Percentiles rank a stretch among this genome's conserved stretches.
These are phyloP conservation scores for Enteromius unitaeniatus DNA, from an alignment of 2,797 vertebrate genomes.

Conservation along the genomic window DNA sequence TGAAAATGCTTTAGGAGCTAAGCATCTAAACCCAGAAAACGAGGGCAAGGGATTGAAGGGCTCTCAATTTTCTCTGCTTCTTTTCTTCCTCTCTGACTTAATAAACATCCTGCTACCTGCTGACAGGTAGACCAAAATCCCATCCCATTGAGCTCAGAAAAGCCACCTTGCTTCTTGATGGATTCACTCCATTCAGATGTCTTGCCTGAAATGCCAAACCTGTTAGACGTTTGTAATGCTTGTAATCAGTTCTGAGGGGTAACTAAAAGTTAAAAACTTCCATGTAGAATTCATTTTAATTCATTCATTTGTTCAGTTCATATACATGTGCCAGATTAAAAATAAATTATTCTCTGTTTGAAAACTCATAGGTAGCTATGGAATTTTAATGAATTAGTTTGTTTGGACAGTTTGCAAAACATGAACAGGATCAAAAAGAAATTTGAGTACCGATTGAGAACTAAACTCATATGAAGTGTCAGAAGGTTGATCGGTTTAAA, in stretches of 20 bases:
- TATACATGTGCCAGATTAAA: no score
- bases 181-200: slow-evolving; percentile 10
- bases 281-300: background rate
- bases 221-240: background rate
- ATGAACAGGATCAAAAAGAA: background rate
- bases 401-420: background rate
- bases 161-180: background rate
- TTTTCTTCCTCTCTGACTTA: slow-evolving; percentile 10
- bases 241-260: background rate
- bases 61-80: slow-evolving; percentile 19
- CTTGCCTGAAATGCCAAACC: slow-evolving; percentile 9
- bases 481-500: background rate
- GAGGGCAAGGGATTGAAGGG: slow-evolving; percentile 11
- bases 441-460: background rate
- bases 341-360: background rate
- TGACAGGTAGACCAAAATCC: slow-evolving; percentile 11
- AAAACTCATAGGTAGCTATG: no score
- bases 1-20: slow-evolving; percentile 2
- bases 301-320: background rate
- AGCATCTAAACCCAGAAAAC: slow-evolving; percentile 22
- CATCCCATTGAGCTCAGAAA: slow-evolving; percentile 22
- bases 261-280: background rate
- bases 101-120: slow-evolving; percentile 16
- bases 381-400: background rate
- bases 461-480: background rate